Base-by-base conservation (phyloP, 2,797 vertebrate genomes). In the Protosalanx chinensis region DNA sequence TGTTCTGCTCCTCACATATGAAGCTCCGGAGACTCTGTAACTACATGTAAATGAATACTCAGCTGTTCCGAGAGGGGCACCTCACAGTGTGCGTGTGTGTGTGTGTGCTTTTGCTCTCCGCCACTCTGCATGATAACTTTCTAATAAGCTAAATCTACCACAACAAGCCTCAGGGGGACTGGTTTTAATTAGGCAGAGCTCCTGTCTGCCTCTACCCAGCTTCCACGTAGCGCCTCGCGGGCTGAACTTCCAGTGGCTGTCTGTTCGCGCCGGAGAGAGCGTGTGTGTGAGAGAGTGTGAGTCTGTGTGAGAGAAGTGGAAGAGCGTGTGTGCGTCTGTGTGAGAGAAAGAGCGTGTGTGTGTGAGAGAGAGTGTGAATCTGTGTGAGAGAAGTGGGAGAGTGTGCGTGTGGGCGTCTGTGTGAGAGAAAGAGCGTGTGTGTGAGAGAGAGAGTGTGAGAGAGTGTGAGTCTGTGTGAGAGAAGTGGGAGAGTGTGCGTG, bases 141-240 rank as follows among this genome's bases (percentile, higher is more conserved):
- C 72, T 82, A 86, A 84, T 81, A 80, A 82, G 82, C 59, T 65
- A 71, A 82, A 82, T 79, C 75, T 72, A 71, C 35, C 57, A 74
- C 71, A 74, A 78, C 78, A 69, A 77, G 68, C 78, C 81, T 76
- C 81, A 15, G 20, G 74, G 77, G 81, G 82, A 56, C 68, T 74
- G 59, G 74, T 81, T 80, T 82, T 72, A 83, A 86, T 83, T 83
- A 86, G 73, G 75, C 72, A 75, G 79, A 82, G 18, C 51, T 53
- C 16, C 51, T 16, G 2, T 53, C 51, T 53, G 51, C 7, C 51
- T 53, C 51, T n/a, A 53, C 51, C 16, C 51, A 53, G 51, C 7
- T n/a, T 53, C 7, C 51, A 41, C 51, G 5, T 16, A 53, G 51
- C 3, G 15, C 51, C 37, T 41, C 37, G 37, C 37, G 37, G 37